Evolutionary conservation across 1,140 invertebrate genomes (phyloP), one percentile per base, ranked within the genome.

Genomic region (Saccostrea echinata): DNA sequence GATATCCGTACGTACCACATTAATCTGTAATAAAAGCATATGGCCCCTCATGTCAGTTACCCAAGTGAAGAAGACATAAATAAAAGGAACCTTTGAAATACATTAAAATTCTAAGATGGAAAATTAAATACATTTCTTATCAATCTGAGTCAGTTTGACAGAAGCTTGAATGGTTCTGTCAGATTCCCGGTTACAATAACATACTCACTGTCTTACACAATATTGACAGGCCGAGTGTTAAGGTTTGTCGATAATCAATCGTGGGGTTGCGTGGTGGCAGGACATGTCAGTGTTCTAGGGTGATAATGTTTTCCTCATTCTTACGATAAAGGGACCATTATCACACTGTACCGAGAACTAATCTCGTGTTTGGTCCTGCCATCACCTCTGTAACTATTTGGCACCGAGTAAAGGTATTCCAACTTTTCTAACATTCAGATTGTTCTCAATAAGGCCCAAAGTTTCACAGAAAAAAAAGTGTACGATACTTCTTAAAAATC

Each of bases 221-320:
- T 33, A 16, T 71, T 71, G 68, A 71, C 27, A 71, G 27, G 27
- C 4, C 27, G 27, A 13, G 27, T 71, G 68, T 3, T 43, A 30
- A 33, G 0, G 27, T 30, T 33, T 12, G 13, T 30, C 68, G 27
- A 33, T 71, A 71, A 71, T 33, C 68, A 30, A 71, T 71, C 68
- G 68, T 3, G 55, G 24, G 27, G 27, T 30, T 30, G 12, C 68
- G 68, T 33, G 13, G 13, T 33, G 24, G 27, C 30, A 30, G 24
- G 68, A 0, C 68, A 27, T 71, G 68, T 30, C 68, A 71, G 27
- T 61, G 68, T 33, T 33, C 13, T 27, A 3, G 27, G 68, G 68
- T 33, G 68, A 71, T 71, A 71, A 27, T 71, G 68, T 71, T 71
- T 33, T 71, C 68, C 16, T 71, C 68, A 13, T 30, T 71, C 27